Conservation (phyloP, 2,113 vertebrate genomes). For the Poeciliopsis prolifica region DNA sequence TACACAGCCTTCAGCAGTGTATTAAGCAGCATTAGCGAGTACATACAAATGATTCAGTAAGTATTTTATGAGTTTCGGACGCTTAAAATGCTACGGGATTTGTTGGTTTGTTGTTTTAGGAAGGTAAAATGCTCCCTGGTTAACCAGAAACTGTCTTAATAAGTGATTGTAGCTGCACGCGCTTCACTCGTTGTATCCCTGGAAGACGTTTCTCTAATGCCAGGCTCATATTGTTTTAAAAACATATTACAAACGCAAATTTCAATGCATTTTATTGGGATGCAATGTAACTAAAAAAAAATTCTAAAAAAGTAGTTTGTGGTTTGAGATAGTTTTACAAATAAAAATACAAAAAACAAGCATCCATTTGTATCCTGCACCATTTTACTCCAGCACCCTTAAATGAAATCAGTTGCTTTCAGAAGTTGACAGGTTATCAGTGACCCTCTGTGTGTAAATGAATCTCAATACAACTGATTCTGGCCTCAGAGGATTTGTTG, state of each 20-base stretch:
- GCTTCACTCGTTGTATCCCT: background rate
- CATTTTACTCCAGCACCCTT: no score
- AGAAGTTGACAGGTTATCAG: no score
- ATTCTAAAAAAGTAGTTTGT: no score
- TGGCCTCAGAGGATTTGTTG: background rate
- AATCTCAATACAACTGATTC: background rate
- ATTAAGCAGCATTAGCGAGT: slow-evolving; percentile 5
- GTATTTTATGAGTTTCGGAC: background rate
- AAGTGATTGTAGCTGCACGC: background rate
- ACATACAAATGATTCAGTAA: slow-evolving; percentile 4
- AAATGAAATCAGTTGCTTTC: no score
- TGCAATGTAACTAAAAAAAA: no score
- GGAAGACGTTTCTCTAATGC: background rate
- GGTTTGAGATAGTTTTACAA: no score
- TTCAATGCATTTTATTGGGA: background rate
- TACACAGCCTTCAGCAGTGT: background rate
- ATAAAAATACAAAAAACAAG: no score
- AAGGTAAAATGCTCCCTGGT: background rate
- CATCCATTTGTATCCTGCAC: no score
- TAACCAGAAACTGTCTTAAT: background rate
- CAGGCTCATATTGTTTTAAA: background rate
- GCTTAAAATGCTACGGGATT: background rate
- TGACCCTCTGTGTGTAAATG: background rate
- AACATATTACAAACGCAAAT: background rate
- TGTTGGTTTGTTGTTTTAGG: background rate